Evolutionary conservation across 2,113 vertebrate genomes (phyloP).

Genomic region (Colaptes auratus): DNA sequence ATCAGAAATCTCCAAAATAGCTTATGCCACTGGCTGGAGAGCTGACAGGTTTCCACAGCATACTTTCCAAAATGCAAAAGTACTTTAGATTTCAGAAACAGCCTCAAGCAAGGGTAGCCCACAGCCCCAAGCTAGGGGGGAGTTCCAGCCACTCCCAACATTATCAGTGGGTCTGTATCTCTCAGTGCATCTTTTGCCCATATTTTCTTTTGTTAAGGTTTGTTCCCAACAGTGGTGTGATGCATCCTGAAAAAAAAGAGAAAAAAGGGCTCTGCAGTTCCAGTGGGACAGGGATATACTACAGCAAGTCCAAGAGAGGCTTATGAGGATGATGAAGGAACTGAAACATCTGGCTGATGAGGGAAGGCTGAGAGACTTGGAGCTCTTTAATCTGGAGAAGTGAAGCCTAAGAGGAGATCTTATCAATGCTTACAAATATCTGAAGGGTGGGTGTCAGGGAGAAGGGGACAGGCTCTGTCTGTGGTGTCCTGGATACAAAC

Average conservation of each 20-base stretch:
- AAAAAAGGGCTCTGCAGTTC: too few relatives aligned
- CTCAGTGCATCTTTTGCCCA: background rate
- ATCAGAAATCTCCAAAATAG: background rate
- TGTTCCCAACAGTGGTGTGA: background rate
- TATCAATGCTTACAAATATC: too few relatives aligned
- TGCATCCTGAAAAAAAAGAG: background rate
- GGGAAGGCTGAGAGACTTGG: too few relatives aligned
- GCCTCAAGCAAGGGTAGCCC: background rate
- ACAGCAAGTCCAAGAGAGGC: too few relatives aligned
- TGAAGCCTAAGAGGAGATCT: too few relatives aligned
- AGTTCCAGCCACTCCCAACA: rapidly evolving
- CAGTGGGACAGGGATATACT: too few relatives aligned
- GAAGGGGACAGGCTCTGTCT: too few relatives aligned
- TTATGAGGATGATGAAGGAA: too few relatives aligned
- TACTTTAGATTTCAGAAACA: background rate
- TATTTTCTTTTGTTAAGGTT: background rate
- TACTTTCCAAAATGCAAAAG: background rate
- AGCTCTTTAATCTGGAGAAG: too few relatives aligned
- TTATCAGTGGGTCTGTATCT: background rate
- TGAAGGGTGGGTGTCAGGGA: too few relatives aligned
- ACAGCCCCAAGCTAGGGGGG: background rate
- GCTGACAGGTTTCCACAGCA: background rate
- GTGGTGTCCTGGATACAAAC: too few relatives aligned
- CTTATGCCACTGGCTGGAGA: background rate
- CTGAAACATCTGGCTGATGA: too few relatives aligned